Conservation (phyloP, 23 tunicate genomes). For the Aplidium turbinatum region DNA sequence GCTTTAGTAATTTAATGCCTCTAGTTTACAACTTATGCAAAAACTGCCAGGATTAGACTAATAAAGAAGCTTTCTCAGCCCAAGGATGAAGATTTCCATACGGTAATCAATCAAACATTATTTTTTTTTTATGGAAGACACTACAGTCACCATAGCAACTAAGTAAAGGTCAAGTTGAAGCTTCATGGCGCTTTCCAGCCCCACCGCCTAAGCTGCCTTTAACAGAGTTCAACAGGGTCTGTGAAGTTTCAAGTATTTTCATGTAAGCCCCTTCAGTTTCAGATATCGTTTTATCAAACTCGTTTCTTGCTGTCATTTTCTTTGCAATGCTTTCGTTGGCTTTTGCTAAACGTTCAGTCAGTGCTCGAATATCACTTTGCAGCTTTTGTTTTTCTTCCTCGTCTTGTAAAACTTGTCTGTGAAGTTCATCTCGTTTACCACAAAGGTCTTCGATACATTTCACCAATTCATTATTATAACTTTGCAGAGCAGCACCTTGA, state of each 20-base stretch:
- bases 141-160: too few species aligned
- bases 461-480: conserved; percentile 93
- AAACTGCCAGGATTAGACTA: too few species aligned
- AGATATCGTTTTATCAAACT: conserved; percentile 91
- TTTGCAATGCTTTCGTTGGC: conserved; percentile 85
- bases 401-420: conserved; percentile 70
- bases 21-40: too few species aligned
- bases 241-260: conserved; percentile 98
- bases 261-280: conserved; percentile 97
- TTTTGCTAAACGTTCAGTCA: conserved; percentile 91
- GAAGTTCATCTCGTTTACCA: conserved; percentile 89
- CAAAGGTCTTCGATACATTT: conserved; percentile 97
- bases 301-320: conserved; percentile 84
- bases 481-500: conserved; percentile 99
- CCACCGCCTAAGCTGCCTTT: conserved; percentile 73
- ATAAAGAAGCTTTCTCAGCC: too few species aligned
- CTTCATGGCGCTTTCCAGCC: conserved; percentile 58
- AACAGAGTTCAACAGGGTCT: conserved; percentile 90
- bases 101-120: too few species aligned
- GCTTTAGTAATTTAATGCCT: too few species aligned
- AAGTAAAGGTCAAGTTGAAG: conserved; percentile 14
- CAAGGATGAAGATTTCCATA: too few species aligned
- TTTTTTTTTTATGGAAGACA: too few species aligned
- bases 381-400: conserved; percentile 89
- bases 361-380: conserved; percentile 71